phyloP scores from a whole-genome alignment of 2,113 vertebrate species.

The Leptodactylus fuscus region DNA sequence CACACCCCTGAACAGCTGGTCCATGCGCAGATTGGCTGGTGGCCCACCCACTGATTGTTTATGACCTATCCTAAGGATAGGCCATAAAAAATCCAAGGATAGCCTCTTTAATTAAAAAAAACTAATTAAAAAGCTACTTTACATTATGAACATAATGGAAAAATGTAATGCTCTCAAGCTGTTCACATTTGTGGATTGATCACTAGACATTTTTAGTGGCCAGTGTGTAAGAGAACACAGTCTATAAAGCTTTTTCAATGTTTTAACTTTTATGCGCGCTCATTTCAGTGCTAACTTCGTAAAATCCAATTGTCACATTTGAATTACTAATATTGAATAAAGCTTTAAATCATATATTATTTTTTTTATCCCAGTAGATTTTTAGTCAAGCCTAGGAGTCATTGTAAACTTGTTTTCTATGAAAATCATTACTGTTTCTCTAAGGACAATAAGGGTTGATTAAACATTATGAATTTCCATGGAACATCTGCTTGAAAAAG shows the following conservation, averaged over 20 bases:
- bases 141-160: no score
- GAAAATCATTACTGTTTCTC: slow-evolving; percentile 53
- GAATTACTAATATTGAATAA: slow-evolving; percentile 51
- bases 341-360: slow-evolving; percentile 27
- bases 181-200: no score
- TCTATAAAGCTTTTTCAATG: background rate
- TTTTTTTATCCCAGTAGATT: slow-evolving; percentile 60
- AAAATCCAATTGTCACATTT: slow-evolving; percentile 26
- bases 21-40: no score
- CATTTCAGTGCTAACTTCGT: background rate
- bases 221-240: background rate
- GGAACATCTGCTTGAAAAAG: slow-evolving; percentile 62
- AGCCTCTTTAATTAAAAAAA: no score
- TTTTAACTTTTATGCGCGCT: slow-evolving; percentile 6
- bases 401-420: slow-evolving; percentile 63
- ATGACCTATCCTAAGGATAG: no score
- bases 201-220: no score
- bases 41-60: no score
- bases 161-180: no score
- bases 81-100: no score
- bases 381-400: slow-evolving; percentile 59
- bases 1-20: no score
- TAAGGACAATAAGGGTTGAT: slow-evolving; percentile 62
- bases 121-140: no score
- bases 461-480: slow-evolving; percentile 64